Evolutionary conservation across 2,888 invertebrate genomes (phyloP), one percentile per base, ranked within the genome.

Genomic region (Euplexia lucipara): DNA sequence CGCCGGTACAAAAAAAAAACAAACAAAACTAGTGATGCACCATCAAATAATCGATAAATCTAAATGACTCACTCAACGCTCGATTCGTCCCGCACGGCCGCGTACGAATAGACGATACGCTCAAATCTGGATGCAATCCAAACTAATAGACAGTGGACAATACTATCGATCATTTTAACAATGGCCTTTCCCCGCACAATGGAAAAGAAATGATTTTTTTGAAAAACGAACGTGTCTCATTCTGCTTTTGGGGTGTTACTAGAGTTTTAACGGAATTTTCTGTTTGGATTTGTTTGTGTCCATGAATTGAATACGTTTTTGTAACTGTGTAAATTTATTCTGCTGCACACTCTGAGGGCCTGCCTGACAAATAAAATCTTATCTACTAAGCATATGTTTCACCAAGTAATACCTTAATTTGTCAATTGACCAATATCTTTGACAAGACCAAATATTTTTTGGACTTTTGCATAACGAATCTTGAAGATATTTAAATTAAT

Each of bases 81-180:
- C 85, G 88, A 92, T 92, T 92, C 89, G 91, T 84, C 84, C 70
- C 92, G 89, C 91, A 90, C 91, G 90, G 83, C 59, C 85, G 87
- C 86, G 79, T 85, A 79, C 79, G 83, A 88, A 90, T 88, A 86
- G 88, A 83, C 70, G 80, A 74, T 71, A 76, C 68, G 75, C 75
- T 63, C 73, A 77, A 86, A 86, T 86, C 88, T 90, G 88, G 90
- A 86, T 86, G 83, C 86, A 86, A 87, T 90, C 90, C 88, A 86
- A 88, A 89, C 88, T 91, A 89, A 90, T 90, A 90, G 87, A 85
- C 70, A 67, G 70, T 80, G 86, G 86, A 88, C 87, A 89, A 88
- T 86, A 75, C 86, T 84, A 90, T 90, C 88, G 87, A 91, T 91
- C 88, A 88, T 87, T 60, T 70, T 75, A 79, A 90, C 89, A 89